Percentiles rank a stretch among this genome's conserved stretches.
Evolutionary conservation across 2,797 vertebrate species (phyloP).

Genomic region (Cygnus olor): DNA sequence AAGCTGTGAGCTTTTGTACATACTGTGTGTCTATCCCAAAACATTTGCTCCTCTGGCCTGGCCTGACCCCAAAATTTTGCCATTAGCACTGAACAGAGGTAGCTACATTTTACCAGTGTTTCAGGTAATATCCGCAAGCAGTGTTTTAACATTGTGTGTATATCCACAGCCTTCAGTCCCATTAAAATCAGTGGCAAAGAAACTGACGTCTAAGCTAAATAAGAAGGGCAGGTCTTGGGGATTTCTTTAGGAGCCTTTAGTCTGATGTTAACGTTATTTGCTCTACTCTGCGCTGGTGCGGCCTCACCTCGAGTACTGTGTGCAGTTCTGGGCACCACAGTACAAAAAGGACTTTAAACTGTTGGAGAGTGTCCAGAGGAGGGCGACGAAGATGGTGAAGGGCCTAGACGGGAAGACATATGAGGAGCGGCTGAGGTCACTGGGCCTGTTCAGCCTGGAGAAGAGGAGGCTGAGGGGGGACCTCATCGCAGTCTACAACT

Average conservation of each 20-base stretch:
- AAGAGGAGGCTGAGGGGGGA: no score
- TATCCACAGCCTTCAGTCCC: background rate
- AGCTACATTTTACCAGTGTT: background rate
- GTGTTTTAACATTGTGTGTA: background rate
- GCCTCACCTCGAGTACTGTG: no score
- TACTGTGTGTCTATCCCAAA: background rate
- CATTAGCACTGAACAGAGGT: background rate
- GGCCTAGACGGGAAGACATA: no score
- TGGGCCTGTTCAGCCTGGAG: no score
- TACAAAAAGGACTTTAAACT: no score
- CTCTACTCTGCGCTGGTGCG: no score
- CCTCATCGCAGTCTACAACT: no score
- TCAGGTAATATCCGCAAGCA: background rate
- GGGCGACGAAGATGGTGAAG: no score
- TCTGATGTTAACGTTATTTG: background rate
- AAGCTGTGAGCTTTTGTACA: background rate
- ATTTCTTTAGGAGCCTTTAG: conserved; percentile 29
- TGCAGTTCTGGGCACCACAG: no score
- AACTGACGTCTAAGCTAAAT: background rate
- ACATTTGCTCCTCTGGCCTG: background rate
- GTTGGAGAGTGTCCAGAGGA: no score
- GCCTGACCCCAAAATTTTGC: background rate
- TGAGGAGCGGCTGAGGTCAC: no score
- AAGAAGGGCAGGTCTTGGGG: background rate
- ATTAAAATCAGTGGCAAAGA: background rate